Evolutionary conservation across 1,140 invertebrate species (phyloP).

Genomic region (Trichoplusia ni): DNA sequence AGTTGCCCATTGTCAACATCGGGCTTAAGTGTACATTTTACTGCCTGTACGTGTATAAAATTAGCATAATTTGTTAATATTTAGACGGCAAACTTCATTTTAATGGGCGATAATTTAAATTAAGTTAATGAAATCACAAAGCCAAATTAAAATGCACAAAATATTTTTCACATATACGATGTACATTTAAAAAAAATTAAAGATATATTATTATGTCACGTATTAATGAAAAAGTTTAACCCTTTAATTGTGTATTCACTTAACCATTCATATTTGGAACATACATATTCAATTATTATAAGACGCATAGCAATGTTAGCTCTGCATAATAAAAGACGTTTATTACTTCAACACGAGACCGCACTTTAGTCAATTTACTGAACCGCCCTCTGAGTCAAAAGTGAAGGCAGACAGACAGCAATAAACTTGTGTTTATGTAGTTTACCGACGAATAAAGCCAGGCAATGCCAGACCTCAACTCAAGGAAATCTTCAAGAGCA

Average conservation of each 20-base stretch:
- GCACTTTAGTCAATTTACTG: slow-evolving; percentile 55
- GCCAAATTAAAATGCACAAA: too few relatives aligned
- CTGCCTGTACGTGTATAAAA: too few relatives aligned
- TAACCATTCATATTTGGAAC: too few relatives aligned
- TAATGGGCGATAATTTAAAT: too few relatives aligned
- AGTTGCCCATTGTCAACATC: slow-evolving; percentile 33
- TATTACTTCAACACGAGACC: slow-evolving; percentile 51
- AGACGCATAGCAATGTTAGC: slow-evolving; percentile 25
- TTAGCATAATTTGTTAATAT: too few relatives aligned
- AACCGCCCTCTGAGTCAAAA: slow-evolving; percentile 51
- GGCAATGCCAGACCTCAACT: slow-evolving; percentile 20
- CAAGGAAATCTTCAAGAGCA: slow-evolving; percentile 40
- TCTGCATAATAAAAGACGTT: slow-evolving; percentile 39
- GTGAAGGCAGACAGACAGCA: slow-evolving; percentile 58
- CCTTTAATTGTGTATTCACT: too few relatives aligned
- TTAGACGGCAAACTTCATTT: too few relatives aligned
- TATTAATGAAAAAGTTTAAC: too few relatives aligned
- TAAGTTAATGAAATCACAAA: too few relatives aligned
- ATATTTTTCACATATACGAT: too few relatives aligned
- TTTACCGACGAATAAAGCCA: slow-evolving; percentile 49
- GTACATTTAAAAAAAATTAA: too few relatives aligned
- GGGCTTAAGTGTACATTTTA: not conserved
- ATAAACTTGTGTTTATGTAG: slow-evolving; percentile 68
- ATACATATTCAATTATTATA: slow-evolving; percentile 27
- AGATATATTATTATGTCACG: too few relatives aligned